Conservation (phyloP, 2,888 invertebrate species). For the Proisotoma minuta region DNA sequence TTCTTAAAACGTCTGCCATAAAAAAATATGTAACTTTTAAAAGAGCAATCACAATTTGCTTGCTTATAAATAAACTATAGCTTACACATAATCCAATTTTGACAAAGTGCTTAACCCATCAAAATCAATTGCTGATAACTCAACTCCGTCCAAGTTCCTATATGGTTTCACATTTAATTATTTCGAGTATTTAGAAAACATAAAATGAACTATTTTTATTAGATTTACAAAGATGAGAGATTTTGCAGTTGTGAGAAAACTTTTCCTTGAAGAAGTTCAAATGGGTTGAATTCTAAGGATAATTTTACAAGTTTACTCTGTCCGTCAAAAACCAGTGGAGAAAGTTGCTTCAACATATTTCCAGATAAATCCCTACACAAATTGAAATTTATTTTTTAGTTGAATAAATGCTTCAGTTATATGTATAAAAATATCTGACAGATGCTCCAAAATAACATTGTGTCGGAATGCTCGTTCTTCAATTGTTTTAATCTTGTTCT, state of each 20-base stretch:
- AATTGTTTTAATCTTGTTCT: constrained; percentile 27
- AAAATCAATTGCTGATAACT: constrained; percentile 55
- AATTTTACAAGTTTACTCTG: constrained; percentile 12
- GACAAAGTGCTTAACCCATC: constrained; percentile 54
- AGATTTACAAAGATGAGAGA: constrained; percentile 17
- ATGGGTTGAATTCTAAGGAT: constrained; percentile 52
- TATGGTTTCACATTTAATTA: constrained; percentile 40
- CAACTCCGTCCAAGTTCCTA: constrained; percentile 58
- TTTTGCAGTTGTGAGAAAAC: constrained; percentile 15
- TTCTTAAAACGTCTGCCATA: constrained; percentile 55
- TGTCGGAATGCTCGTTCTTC: constrained; percentile 26
- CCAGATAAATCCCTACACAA: constrained; percentile 19
- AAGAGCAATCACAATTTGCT: too few relatives aligned
- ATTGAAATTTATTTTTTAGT: neutral
- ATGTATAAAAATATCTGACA: too few relatives aligned
- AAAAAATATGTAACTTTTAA: neutral
- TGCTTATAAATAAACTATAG: too few relatives aligned
- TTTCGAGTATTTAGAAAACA: neutral
- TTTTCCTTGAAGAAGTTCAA: constrained; percentile 52
- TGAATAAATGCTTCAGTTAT: too few relatives aligned
- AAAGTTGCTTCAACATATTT: constrained; percentile 16
- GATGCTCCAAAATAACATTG: constrained; percentile 22
- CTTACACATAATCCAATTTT: constrained; percentile 56
- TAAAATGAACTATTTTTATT: neutral
- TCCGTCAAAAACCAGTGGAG: neutral